Base-by-base conservation (phyloP, 1,140 invertebrate genomes). In the Drosophila nannoptera region DNA sequence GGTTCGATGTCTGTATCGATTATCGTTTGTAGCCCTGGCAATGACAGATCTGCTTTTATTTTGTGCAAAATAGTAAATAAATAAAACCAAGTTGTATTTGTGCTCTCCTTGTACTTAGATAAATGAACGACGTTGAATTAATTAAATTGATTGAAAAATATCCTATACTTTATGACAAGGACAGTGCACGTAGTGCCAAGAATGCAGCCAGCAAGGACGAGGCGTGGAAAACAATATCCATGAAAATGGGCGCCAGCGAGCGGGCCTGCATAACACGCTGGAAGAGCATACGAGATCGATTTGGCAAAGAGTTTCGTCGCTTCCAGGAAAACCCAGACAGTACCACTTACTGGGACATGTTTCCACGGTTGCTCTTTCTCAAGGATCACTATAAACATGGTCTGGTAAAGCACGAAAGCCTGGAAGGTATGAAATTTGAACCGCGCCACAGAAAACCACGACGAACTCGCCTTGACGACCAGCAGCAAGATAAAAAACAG, bases 371-470 rank as follows among this genome's bases (percentile, higher is more conserved):
- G 52, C 55, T 87, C 4, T 88, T 88, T 12, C 67, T 88, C 0
- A 87, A 83, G 33, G 73, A 88, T 60, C 87, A 88, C 62, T 87
- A 88, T 45, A 88, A 88, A 29, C 83, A 87, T 0, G 87, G 87
- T 4, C 53, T 69, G 33, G 75, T 61, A 0, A 74, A 64, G 38
- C 64, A 86, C 32, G 77, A 86, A 12, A 75, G 64, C 29, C 56
- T 86, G 12, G 81, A 82, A 7, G 59, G 68, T 0, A 77, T 88
- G 50, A 87, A 74, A 35, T 84, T 87, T 40, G 73, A 74, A 31
- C 80, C 82, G 0, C 63, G 76, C 14, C 73, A 73, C 22, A 73
- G 78, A 7, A 73, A 69, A 4, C 54, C 49, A 2, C 62, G 70
- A 6, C 40, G 55, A 2, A 43, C 58, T 5, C 73, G 64, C 0